Evolutionary conservation across 1,140 invertebrate species (phyloP).

Genomic region (Camponotus floridanus): DNA sequence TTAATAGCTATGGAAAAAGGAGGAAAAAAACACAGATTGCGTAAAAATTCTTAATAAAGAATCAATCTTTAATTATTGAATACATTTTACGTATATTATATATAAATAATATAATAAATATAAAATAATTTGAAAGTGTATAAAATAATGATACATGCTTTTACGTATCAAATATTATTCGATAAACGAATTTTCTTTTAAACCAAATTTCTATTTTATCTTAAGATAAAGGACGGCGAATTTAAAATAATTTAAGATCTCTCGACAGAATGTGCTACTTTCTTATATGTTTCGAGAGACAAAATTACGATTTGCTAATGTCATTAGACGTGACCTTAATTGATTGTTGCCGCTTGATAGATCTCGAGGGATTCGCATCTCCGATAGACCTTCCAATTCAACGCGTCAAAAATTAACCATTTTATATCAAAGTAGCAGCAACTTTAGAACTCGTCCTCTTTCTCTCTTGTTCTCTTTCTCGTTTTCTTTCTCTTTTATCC

Average conservation of each 20-base stretch:
- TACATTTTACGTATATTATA: too few species aligned
- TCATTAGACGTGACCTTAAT: neutral
- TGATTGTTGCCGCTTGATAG: neutral
- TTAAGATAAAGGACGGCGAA: neutral
- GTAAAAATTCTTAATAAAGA: neutral
- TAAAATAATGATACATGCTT: neutral
- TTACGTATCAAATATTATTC: neutral
- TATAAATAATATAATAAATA: neutral
- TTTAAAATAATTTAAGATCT: neutral
- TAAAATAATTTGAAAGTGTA: neutral
- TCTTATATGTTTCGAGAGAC: neutral
- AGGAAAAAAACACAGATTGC: too few species aligned
- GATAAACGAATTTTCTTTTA: neutral
- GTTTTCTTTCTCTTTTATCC: constrained; percentile 1
- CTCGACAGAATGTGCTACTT: constrained; percentile 3
- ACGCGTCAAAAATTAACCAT: constrained; percentile 26
- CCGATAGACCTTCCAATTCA: neutral
- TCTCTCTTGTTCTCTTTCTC: constrained; percentile 1
- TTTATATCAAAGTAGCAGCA: constrained; percentile 13
- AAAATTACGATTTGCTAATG: neutral
- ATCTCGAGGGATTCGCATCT: neutral
- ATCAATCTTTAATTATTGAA: too few species aligned
- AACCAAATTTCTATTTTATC: neutral
- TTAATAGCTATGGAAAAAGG: too few species aligned
- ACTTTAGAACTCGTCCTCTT: neutral